These are phyloP conservation scores for Takifugu ocellatus DNA, from an alignment of 2,797 vertebrate species.

Conservation along the genomic window DNA sequence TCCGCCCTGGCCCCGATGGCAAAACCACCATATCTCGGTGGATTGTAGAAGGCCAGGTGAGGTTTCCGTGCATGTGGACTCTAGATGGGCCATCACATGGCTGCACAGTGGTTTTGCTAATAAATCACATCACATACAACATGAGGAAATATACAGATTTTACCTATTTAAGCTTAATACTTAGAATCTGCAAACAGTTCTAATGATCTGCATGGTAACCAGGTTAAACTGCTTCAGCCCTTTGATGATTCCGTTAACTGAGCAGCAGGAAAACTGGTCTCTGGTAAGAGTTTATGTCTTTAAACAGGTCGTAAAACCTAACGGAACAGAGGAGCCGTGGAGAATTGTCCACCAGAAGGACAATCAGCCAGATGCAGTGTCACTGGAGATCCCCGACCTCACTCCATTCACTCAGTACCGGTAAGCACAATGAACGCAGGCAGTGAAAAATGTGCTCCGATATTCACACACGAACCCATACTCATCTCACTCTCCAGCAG, in stretches of 20 bases:
- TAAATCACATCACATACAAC: no score
- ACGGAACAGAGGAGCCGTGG: slow-evolving; percentile 83
- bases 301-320: slow-evolving; percentile 58
- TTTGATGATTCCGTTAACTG: no score
- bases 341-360: slow-evolving; percentile 83
- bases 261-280: no score
- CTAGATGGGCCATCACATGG: background rate
- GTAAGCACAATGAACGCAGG: slow-evolving; percentile 65
- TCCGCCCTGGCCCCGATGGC: slow-evolving; percentile 86
- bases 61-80: slow-evolving; percentile 10
- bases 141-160: no score
- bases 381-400: slow-evolving; percentile 87
- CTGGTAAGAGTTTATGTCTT: background rate
- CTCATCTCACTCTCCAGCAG: slow-evolving; percentile 32
- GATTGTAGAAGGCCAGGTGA: slow-evolving; percentile 91
- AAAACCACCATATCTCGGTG: slow-evolving; percentile 89
- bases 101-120: no score
- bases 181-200: background rate
- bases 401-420: slow-evolving; percentile 93
- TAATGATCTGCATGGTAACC: no score
- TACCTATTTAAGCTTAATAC: background rate
- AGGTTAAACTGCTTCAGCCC: no score
- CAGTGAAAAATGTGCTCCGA: background rate
- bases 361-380: slow-evolving; percentile 85
- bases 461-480: slow-evolving; percentile 18